phyloP scores from a whole-genome alignment of 2,113 vertebrate species.

The Pluvialis apricaria region DNA sequence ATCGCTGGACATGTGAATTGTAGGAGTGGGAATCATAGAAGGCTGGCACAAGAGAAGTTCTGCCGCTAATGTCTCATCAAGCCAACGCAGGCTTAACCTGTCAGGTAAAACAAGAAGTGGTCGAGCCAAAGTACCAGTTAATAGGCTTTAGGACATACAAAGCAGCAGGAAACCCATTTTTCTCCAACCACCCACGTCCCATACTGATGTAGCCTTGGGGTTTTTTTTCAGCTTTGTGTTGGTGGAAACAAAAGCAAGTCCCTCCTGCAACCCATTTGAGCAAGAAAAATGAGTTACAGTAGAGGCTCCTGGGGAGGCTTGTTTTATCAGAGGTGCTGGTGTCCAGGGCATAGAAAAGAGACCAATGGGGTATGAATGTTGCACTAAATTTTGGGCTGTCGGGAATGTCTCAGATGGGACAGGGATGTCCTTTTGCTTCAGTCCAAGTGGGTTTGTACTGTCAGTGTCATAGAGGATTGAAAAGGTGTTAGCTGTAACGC shows the following conservation, averaged over 20 bases:
- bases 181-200: slow-evolving; percentile 30
- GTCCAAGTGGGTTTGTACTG: background rate
- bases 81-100: slow-evolving; percentile 3
- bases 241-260: slow-evolving; percentile 50
- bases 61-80: background rate
- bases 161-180: slow-evolving; percentile 54
- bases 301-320: background rate
- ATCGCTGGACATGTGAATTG: background rate
- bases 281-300: background rate
- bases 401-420: background rate
- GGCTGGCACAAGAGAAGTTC: background rate
- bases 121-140: slow-evolving; percentile 29
- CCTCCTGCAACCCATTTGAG: slow-evolving; percentile 18
- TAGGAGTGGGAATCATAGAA: background rate
- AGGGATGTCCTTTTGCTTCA: background rate
- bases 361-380: background rate
- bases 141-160: slow-evolving; percentile 44
- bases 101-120: slow-evolving; percentile 33
- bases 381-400: background rate
- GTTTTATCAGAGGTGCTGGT: background rate
- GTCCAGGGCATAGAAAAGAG: background rate
- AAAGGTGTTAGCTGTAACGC: background rate
- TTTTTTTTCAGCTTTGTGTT: background rate
- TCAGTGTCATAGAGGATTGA: background rate
- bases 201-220: slow-evolving; percentile 22